Evolutionary conservation across 2,797 vertebrate species (phyloP).

Genomic region (Serranus cabrilla): DNA sequence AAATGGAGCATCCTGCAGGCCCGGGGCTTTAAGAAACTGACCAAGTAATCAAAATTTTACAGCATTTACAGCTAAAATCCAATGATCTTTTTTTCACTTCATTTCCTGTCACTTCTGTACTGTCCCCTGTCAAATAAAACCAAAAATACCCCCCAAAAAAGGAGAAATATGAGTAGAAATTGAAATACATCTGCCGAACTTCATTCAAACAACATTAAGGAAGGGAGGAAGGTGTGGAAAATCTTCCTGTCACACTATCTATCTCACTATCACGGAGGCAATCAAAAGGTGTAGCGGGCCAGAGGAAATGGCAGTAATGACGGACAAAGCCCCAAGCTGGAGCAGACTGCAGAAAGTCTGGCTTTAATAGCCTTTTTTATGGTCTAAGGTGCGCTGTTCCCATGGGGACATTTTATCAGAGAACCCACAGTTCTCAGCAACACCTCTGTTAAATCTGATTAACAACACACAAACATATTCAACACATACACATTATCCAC

Average conservation of each 20-base stretch:
- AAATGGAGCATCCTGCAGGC: background rate
- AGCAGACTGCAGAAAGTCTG: slow-evolving; percentile 22
- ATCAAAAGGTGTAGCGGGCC: slow-evolving; percentile 25
- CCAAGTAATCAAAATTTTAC: background rate
- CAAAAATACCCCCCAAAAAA: background rate
- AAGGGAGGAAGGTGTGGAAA: slow-evolving; percentile 2
- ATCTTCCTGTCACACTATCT: slow-evolving; percentile 22
- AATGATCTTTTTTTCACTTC: slow-evolving; percentile 22
- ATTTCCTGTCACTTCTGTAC: slow-evolving; percentile 2
- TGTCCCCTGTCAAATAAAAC: background rate
- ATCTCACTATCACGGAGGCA: slow-evolving; percentile 23
- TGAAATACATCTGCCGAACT: background rate
- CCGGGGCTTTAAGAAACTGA: background rate
- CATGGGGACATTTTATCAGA: slow-evolving; percentile 47
- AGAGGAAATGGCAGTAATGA: slow-evolving; percentile 42
- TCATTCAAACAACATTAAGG: background rate
- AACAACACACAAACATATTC: slow-evolving; percentile 4
- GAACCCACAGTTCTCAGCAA: slow-evolving; percentile 24
- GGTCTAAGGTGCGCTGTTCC: slow-evolving; percentile 44
- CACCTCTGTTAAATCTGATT: slow-evolving; percentile 20
- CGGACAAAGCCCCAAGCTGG: slow-evolving; percentile 35
- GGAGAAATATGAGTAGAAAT: background rate
- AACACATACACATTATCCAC: background rate
- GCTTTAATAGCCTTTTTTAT: slow-evolving; percentile 56
- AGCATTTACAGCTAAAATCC: slow-evolving; percentile 18